Evolutionary conservation across 2,113 vertebrate species (phyloP).

Genomic region (Cyprinodon variegatus): DNA sequence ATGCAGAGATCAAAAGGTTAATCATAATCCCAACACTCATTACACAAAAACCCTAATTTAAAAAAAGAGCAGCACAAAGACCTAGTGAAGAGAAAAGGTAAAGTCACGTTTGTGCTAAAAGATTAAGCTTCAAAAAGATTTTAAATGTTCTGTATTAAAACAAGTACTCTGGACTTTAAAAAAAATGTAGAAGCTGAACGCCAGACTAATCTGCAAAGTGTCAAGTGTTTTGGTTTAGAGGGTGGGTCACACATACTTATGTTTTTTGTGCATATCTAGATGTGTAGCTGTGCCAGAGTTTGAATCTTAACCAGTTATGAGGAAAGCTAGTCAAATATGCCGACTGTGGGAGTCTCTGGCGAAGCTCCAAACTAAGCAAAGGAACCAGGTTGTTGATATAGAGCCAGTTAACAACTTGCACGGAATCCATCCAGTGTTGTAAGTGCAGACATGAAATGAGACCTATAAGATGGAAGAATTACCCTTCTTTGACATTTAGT

Average conservation of each 20-base stretch:
- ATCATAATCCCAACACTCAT: conserved; percentile 52
- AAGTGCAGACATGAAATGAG: not conserved
- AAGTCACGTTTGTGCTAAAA: conserved; percentile 67
- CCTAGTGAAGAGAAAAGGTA: conserved; percentile 44
- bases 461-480: conserved; percentile 48
- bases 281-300: conserved; percentile 38
- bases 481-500: conserved; percentile 38
- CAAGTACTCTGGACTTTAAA: conserved; percentile 64
- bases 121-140: conserved; percentile 74
- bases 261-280: conserved; percentile 17
- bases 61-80: conserved; percentile 33
- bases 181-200: conserved; percentile 57
- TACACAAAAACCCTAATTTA: conserved; percentile 67
- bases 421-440: conserved; percentile 41
- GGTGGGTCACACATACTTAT: no score
- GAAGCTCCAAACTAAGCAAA: conserved; percentile 57
- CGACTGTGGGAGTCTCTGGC: conserved; percentile 52
- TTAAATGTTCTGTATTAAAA: conserved; percentile 62
- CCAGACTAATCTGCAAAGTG: conserved; percentile 64
- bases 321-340: conserved; percentile 46
- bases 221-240: conserved; percentile 62
- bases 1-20: conserved; percentile 53
- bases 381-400: conserved; percentile 59
- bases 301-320: conserved; percentile 46
- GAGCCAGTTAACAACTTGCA: conserved; percentile 53